Percentiles rank a stretch among this genome's conserved stretches.
Conservation (phyloP, 1,140 invertebrate species). For the Drosophila nikananu region DNA sequence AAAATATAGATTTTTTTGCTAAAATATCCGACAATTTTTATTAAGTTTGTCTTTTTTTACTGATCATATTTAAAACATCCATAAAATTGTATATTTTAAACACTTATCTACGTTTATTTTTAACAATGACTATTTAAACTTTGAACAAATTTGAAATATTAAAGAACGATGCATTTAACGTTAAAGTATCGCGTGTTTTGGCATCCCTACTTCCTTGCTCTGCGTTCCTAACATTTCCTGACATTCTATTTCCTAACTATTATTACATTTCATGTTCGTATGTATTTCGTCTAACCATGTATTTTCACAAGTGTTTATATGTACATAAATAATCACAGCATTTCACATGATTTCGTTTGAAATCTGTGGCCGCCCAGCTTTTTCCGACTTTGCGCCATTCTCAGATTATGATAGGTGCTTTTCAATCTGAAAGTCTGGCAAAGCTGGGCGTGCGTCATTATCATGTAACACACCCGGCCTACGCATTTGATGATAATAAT, state of each 20-base stretch:
- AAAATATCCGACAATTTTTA: not conserved
- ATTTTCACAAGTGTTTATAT: conserved; percentile 13
- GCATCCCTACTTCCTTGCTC: not conserved
- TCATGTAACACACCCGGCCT: conserved; percentile 1
- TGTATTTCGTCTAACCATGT: conserved; percentile 5
- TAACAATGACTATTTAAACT: not conserved
- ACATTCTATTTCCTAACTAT: conserved; percentile 9
- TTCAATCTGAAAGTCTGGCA: conserved; percentile 5
- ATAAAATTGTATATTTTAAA: not conserved
- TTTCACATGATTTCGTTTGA: conserved; percentile 22
- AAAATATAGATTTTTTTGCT: too few relatives aligned
- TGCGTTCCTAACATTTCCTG: not conserved
- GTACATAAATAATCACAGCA: conserved; percentile 3
- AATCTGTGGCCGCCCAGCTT: conserved; percentile 6
- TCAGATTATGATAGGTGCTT: not conserved
- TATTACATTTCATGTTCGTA: conserved; percentile 1
- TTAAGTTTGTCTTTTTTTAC: not conserved
- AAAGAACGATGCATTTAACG: not conserved
- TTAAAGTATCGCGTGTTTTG: not conserved
- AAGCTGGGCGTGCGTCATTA: conserved; percentile 15
- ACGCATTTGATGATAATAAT: conserved; percentile 16
- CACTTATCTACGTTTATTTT: not conserved
- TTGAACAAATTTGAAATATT: not conserved
- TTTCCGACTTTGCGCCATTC: not conserved
- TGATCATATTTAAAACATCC: not conserved